These are phyloP conservation scores for Lycaena phlaeas DNA, from an alignment of 2,888 invertebrate species.

Conservation along the genomic window DNA sequence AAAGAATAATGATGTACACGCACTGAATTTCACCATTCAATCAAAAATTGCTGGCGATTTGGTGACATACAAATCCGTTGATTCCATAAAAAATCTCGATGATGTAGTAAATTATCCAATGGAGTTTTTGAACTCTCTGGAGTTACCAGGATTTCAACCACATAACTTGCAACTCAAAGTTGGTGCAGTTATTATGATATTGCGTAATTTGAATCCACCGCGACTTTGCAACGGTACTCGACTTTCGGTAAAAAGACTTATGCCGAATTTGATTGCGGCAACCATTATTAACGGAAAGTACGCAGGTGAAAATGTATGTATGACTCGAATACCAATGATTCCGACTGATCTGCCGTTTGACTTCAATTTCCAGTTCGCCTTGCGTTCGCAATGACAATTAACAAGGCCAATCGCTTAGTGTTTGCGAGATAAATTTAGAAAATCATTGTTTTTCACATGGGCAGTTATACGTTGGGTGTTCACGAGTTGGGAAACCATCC, in stretches of 20 bases:
- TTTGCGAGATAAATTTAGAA: conserved; percentile 22
- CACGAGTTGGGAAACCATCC: too few relatives aligned
- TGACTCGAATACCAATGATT: conserved; percentile 25
- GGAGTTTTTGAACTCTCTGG: conserved; percentile 6
- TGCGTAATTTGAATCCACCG: not conserved
- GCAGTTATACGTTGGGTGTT: too few relatives aligned
- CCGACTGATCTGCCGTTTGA: conserved; percentile 23
- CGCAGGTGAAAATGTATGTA: conserved; percentile 22
- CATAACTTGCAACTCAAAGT: conserved; percentile 1
- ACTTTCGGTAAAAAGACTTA: not conserved
- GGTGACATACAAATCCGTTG: conserved; percentile 2
- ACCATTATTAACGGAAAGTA: conserved; percentile 24
- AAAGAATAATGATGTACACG: conserved; percentile 28
- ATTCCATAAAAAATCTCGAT: not conserved
- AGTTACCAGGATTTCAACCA: not conserved
- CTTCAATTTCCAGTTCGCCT: conserved; percentile 22
- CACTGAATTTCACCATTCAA: not conserved
- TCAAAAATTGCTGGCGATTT: not conserved
- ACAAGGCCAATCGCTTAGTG: too few relatives aligned
- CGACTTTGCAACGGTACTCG: not conserved
- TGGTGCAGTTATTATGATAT: not conserved
- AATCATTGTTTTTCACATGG: conserved; percentile 23
- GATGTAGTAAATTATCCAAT: not conserved
- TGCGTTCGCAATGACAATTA: conserved; percentile 24
- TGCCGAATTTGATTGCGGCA: conserved; percentile 11